phyloP scores from a whole-genome alignment of 2,888 invertebrate species.

The Timandra comae region DNA sequence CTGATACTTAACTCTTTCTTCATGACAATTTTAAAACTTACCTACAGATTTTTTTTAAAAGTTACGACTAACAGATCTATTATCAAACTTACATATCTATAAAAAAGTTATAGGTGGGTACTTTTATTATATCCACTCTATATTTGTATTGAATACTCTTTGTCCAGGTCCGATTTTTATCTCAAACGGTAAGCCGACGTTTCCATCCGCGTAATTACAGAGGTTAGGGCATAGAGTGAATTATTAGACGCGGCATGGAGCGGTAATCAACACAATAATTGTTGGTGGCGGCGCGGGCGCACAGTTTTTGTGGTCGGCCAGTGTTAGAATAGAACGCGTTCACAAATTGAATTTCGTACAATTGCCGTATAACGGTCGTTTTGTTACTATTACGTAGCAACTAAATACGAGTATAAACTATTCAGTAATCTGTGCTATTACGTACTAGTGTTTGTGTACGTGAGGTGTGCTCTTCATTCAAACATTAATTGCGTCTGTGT shows the following conservation, averaged over 20 bases:
- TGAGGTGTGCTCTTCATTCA: slow-evolving; percentile 11
- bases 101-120: no score
- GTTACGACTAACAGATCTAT: no score
- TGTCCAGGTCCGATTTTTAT: slow-evolving; percentile 56
- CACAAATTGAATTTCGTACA: slow-evolving; percentile 62
- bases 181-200: slow-evolving; percentile 71
- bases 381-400: slow-evolving; percentile 36
- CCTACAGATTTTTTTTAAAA: no score
- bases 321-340: slow-evolving; percentile 1
- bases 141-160: slow-evolving; percentile 1
- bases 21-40: no score
- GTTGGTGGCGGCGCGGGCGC: slow-evolving; percentile 50
- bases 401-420: no score
- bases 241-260: slow-evolving; percentile 65
- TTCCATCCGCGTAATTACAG: slow-evolving; percentile 71
- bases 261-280: slow-evolving; percentile 71
- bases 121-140: no score
- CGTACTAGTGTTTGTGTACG: slow-evolving; percentile 20
- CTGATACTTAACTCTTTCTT: no score
- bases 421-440: no score
- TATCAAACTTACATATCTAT: no score
- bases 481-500: not conserved
- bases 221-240: slow-evolving; percentile 71
- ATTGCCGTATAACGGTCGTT: slow-evolving; percentile 43
- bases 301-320: slow-evolving; percentile 44